These are phyloP conservation scores for Macroglossus sobrinus DNA, from an alignment of 2,113 vertebrate species.

Conservation along the genomic window DNA sequence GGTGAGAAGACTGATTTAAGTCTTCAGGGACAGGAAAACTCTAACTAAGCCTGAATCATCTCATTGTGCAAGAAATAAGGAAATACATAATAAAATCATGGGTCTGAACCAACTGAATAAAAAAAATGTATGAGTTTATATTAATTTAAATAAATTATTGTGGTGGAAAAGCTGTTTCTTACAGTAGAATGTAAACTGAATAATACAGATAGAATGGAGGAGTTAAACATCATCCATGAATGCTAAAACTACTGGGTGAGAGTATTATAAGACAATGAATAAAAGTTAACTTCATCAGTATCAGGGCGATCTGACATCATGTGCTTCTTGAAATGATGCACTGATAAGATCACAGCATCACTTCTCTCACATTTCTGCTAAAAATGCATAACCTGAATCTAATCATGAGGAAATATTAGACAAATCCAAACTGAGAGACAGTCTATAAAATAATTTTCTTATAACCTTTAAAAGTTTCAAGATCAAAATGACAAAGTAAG, in stretches of 20 bases:
- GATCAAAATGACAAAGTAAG: not conserved
- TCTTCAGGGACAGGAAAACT: not conserved
- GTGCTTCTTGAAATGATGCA: not conserved
- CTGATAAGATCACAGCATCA: not conserved
- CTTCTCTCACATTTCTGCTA: not conserved
- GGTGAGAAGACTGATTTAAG: not conserved
- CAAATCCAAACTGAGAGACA: not conserved
- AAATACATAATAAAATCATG: not conserved
- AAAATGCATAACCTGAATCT: not conserved
- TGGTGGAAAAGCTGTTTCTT: not conserved
- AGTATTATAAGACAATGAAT: not conserved
- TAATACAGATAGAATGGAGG: not conserved
- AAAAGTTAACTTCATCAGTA: not conserved
- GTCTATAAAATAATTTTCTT: not conserved
- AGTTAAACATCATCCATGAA: not conserved
- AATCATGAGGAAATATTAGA: not conserved
- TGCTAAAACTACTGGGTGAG: not conserved
- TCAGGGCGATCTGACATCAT: not conserved
- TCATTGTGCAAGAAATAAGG: not conserved
- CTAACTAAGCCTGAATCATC: not conserved
- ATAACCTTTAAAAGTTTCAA: not conserved
- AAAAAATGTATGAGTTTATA: not conserved
- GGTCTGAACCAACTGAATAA: not conserved
- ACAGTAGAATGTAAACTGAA: not conserved
- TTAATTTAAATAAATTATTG: not conserved